These are phyloP conservation scores for Drosophila villosipedis DNA, from an alignment of 2,888 invertebrate genomes.

Conservation along the genomic window DNA sequence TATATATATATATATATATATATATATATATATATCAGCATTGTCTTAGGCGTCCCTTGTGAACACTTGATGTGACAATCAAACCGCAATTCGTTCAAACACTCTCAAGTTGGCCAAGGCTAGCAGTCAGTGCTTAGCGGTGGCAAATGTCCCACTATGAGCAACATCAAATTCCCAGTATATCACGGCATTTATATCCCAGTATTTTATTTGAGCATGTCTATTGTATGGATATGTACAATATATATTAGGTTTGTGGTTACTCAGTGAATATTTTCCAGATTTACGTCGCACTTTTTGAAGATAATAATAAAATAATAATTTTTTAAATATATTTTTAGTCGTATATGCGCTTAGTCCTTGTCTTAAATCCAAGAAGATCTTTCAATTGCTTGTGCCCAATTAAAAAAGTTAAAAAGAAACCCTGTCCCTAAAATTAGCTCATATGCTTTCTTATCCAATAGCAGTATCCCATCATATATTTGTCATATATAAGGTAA, in stretches of 20 bases:
- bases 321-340: background rate
- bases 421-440: background rate
- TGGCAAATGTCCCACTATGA: conserved; percentile 22
- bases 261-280: background rate
- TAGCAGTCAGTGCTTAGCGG: conserved; percentile 8
- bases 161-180: conserved; percentile 29
- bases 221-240: background rate
- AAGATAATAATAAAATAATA: background rate
- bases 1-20: background rate
- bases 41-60: conserved; percentile 10
- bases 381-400: background rate
- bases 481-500: background rate
- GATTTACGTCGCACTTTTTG: background rate
- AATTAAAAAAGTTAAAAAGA: background rate
- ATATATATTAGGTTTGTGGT: background rate
- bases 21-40: conserved; percentile 2
- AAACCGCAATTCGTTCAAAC: conserved; percentile 29
- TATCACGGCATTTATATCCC: conserved; percentile 26
- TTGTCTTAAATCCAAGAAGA: background rate
- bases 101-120: background rate
- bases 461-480: background rate
- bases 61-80: conserved; percentile 29
- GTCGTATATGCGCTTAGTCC: background rate
- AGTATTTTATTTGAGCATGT: conserved; percentile 18
- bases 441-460: background rate